Percentiles rank a stretch among this genome's conserved stretches.
Evolutionary conservation across 2,888 invertebrate species (phyloP).

Genomic region (Griposia aprilina): DNA sequence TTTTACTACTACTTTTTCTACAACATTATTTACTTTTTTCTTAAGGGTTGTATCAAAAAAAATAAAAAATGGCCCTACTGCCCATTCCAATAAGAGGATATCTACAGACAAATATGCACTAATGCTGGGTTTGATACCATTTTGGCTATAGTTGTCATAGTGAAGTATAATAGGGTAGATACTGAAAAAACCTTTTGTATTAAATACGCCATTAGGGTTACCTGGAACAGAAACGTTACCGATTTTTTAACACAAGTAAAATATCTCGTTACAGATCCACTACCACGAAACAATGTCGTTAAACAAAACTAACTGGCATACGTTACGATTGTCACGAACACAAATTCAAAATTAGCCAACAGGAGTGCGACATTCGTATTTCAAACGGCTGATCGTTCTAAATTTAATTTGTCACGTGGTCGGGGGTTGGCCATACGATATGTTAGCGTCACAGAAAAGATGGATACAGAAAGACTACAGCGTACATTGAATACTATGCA

Average conservation of each 20-base stretch:
- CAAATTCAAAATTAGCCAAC: conserved; percentile 70
- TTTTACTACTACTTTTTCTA: too few species aligned
- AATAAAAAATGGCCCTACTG: neutral
- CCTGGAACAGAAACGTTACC: neutral
- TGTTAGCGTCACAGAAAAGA: conserved; percentile 27
- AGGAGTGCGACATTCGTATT: conserved; percentile 62
- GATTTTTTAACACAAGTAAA: neutral
- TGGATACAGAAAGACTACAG: conserved; percentile 17
- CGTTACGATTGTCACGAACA: conserved; percentile 52
- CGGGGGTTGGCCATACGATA: conserved; percentile 75
- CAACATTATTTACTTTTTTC: too few species aligned
- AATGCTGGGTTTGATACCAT: neutral
- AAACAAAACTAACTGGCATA: conserved; percentile 38
- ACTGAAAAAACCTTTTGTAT: neutral
- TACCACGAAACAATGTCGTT: conserved; percentile 6
- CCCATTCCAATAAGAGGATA: neutral
- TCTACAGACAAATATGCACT: neutral
- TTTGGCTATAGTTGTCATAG: neutral
- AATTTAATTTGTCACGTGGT: conserved; percentile 74
- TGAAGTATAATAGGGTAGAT: neutral
- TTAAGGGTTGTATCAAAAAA: too few species aligned
- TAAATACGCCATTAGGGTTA: neutral
- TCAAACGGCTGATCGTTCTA: conserved; percentile 64
- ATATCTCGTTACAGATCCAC: neutral
- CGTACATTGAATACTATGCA: neutral